Evolutionary conservation across 23 tunicate species (phyloP).

Genomic region (Oikopleura vanhoeffeni): DNA sequence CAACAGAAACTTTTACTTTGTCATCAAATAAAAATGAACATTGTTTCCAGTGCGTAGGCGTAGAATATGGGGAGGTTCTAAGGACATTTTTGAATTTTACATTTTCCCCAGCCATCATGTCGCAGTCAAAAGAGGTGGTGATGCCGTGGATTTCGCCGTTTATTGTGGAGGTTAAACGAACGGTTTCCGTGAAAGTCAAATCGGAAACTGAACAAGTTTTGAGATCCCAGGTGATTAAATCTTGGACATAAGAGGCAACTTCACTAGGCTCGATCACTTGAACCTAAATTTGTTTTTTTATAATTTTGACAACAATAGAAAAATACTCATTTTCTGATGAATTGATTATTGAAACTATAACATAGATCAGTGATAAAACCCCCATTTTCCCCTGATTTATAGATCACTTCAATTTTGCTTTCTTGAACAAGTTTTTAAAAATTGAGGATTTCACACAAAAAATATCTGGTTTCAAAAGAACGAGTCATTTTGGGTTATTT

Average conservation of each 20-base stretch:
- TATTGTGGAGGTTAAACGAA: neutral
- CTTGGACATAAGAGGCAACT: neutral
- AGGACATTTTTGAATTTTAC: constrained; percentile 17
- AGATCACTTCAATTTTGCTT: no score
- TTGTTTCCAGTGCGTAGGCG: constrained; percentile 88
- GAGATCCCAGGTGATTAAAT: neutral
- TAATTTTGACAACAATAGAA: neutral
- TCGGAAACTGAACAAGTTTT: neutral
- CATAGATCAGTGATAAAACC: no score
- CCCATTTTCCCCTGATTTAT: no score
- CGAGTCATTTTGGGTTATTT: no score
- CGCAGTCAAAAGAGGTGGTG: constrained; percentile 60
- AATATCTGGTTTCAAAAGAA: no score
- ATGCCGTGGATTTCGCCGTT: constrained; percentile 16
- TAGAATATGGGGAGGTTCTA: constrained; percentile 42
- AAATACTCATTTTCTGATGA: no score
- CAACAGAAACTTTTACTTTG: neutral
- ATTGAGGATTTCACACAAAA: no score
- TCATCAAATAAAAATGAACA: constrained; percentile 32
- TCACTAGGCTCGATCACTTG: neutral
- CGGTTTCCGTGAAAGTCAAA: neutral
- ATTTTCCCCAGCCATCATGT: constrained; percentile 5
- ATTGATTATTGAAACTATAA: no score
- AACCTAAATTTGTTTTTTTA: neutral
- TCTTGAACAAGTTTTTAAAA: no score